phyloP scores from a whole-genome alignment of 64 coral and sea anemone genomes.

The Stichodactyla mertensii region DNA sequence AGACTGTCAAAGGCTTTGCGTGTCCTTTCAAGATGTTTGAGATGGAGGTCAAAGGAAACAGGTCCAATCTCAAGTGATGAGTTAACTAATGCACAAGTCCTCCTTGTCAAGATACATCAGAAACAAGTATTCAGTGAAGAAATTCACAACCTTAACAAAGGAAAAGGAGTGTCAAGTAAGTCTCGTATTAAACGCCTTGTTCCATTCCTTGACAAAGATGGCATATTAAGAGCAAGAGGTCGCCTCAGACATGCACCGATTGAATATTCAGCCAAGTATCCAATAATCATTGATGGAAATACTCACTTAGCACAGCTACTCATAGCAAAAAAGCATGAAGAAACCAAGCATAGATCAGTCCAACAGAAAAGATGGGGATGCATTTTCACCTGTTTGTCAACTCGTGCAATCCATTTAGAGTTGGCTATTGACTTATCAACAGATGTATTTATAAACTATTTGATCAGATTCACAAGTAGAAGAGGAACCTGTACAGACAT shows the following conservation, averaged over 20 bases:
- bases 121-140: not conserved
- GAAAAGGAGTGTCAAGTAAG: not conserved
- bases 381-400: not conserved
- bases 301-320: no score
- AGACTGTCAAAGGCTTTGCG: not conserved
- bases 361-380: not conserved
- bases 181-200: not conserved
- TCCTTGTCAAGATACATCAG: not conserved
- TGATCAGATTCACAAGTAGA: not conserved
- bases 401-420: not conserved
- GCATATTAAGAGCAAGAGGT: not conserved
- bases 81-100: not conserved
- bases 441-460: no score
- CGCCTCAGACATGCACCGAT: not conserved
- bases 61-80: not conserved
- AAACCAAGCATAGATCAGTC: not conserved
- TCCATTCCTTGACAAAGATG: not conserved
- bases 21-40: not conserved
- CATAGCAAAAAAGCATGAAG: no score
- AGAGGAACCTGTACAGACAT: not conserved
- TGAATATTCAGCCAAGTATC: not conserved
- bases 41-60: not conserved
- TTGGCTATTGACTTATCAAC: no score
- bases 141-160: not conserved
- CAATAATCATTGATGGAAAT: no score